Base-by-base conservation (phyloP, 2,797 vertebrate species). In the Cryptoblepharus egeriae region DNA sequence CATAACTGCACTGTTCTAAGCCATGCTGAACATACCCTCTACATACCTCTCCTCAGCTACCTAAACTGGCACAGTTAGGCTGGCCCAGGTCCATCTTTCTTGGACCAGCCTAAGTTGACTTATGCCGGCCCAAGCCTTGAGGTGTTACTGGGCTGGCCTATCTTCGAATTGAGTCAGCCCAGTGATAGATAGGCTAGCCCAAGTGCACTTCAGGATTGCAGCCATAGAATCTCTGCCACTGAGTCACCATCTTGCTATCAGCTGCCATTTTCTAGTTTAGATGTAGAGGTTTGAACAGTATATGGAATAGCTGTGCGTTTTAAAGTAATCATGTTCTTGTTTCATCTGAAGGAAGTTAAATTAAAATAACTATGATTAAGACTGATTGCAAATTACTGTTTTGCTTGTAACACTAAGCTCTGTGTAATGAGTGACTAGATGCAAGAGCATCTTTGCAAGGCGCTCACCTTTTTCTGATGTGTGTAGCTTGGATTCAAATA, bases 331-430 rank as follows among this genome's bases (percentile, higher is more conserved):
- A 0, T 61, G 3, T 60, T 57, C 2, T 85, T 84, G 75, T 81
- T 89, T 81, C 4, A 45, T 76, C 80, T 77, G 72, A 79, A 85
- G 57, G 85, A 86, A 88, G 4, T 8, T 77, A 67, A 0, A 16
- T 83, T 30, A 77, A 84, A 87, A 75, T 60, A 39, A 2, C 26
- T 68, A 37, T 84, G n/a, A 74, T 87, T 81, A 83, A 84, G 61
- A 55, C 37, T 75, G 69, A 73, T 76, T 73, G 69, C 64, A 83
- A 77, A 87, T 63, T 37, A 61, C 52, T 64, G 57, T 82, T 90
- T 88, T 15, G 0, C 45, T 86, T 90, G 0, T 60, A 85, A 80
- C 9, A 57, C 28, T 79, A 74, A 11, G 1, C 12, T 69, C 74
- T 8, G 4, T 73, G 60, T 77, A 81, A 81, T 68, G 75, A 73